A percentile compares a stretch with the other conserved stretches of the same genome.
Evolutionary conservation across 2,888 invertebrate genomes (phyloP).

Genomic region (Embidobia sp.): DNA sequence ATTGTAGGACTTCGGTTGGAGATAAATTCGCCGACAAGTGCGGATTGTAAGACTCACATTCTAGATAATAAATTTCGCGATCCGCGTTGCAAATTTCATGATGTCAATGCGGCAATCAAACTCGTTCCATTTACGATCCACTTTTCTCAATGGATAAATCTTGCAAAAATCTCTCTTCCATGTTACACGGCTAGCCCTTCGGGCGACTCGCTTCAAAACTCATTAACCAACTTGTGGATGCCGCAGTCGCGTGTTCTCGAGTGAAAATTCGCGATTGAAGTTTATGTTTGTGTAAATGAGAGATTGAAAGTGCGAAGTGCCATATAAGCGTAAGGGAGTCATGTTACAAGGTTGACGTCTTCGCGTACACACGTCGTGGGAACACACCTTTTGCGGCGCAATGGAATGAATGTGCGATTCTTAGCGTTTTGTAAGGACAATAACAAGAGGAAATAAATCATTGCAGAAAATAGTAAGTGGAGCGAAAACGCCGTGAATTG

Average conservation of each 20-base stretch:
- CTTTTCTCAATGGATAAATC: slow-evolving; percentile 40
- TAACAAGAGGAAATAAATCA: slow-evolving; percentile 54
- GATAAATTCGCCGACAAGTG: too few species aligned
- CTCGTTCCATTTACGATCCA: slow-evolving; percentile 27
- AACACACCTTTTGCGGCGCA: slow-evolving; percentile 60
- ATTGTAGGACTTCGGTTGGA: too few species aligned
- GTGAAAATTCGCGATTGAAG: slow-evolving; percentile 49
- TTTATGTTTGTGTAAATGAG: slow-evolving; percentile 54
- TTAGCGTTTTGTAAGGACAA: slow-evolving; percentile 47
- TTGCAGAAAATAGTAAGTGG: slow-evolving; percentile 37
- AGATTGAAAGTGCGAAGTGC: slow-evolving; percentile 65
- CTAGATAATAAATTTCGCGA: too few species aligned
- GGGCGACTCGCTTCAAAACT: slow-evolving; percentile 33
- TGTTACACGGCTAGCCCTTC: slow-evolving; percentile 35
- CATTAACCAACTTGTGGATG: slow-evolving; percentile 51
- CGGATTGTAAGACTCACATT: too few species aligned
- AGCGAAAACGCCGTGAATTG: slow-evolving; percentile 24
- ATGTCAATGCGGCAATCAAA: slow-evolving; percentile 28
- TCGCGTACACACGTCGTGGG: slow-evolving; percentile 58
- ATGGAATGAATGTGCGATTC: slow-evolving; percentile 54
- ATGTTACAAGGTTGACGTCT: slow-evolving; percentile 66
- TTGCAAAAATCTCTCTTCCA: slow-evolving; percentile 22
- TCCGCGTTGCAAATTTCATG: slow-evolving; percentile 26
- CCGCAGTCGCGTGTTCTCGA: slow-evolving; percentile 48
- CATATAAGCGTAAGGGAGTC: slow-evolving; percentile 62